A percentile compares a stretch with the other conserved stretches of the same genome.
Conservation (phyloP, 2,888 invertebrate species). For the Tinea pellionella region DNA sequence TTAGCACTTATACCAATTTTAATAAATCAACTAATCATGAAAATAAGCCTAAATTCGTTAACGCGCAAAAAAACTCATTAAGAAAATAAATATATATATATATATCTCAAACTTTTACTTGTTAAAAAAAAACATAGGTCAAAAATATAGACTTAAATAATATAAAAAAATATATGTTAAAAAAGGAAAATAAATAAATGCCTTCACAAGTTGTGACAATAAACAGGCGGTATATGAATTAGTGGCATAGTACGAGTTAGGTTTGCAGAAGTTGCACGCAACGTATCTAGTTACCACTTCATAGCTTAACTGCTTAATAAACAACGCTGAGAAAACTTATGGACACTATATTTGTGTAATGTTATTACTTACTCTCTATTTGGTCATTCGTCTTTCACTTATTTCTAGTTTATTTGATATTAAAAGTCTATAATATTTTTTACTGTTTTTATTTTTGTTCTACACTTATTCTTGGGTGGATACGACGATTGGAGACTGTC, state of each 20-base stretch:
- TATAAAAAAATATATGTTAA: not conserved
- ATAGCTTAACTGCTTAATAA: slow-evolving; percentile 5
- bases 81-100: no score
- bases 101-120: no score
- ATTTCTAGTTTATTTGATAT: not conserved
- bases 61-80: no score
- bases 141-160: no score
- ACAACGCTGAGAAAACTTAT: not conserved
- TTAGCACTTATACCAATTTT: not conserved
- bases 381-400: not conserved
- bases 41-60: no score
- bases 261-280: slow-evolving; percentile 4
- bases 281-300: slow-evolving; percentile 10
- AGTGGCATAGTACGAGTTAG: not conserved
- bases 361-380: not conserved
- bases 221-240: not conserved
- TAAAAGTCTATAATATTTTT: no score
- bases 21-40: no score
- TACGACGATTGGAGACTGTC: no score
- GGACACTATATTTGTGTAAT: not conserved
- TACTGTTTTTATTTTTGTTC: no score
- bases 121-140: no score
- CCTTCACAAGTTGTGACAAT: slow-evolving; percentile 1
- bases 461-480: no score
- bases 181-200: not conserved